phyloP scores from a whole-genome alignment of 2,888 invertebrate species.

The Eristalis pertinax region DNA sequence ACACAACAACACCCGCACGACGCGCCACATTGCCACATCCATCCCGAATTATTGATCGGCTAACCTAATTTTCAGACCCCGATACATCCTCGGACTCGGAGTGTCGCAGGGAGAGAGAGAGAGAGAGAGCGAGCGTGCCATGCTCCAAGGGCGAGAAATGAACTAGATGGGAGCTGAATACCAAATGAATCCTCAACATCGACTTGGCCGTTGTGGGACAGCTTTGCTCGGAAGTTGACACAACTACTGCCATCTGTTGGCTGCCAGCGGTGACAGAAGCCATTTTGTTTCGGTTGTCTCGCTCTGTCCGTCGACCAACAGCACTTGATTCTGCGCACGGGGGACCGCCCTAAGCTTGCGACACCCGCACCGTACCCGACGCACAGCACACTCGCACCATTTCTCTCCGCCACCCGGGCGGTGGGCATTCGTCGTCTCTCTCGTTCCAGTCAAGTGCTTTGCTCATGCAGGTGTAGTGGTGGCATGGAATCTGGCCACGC shows the following conservation, averaged over 20 bases:
- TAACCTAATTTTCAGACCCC: conserved; percentile 70
- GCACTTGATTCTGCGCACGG: conserved; percentile 62
- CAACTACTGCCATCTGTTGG: conserved; percentile 79
- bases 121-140: conserved; percentile 26
- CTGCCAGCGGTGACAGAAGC: conserved; percentile 78
- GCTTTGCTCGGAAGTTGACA: conserved; percentile 16
- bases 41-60: conserved; percentile 71
- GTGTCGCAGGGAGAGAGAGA: conserved; percentile 50
- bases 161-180: conserved; percentile 71
- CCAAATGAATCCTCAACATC: conserved; percentile 53
- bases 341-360: conserved; percentile 66
- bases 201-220: neutral
- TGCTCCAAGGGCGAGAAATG: conserved; percentile 71
- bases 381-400: conserved; percentile 32
- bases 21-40: conserved; percentile 18
- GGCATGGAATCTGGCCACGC: conserved; percentile 63
- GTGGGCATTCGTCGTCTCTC: conserved; percentile 39
- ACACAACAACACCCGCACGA: conserved; percentile 17
- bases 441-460: conserved; percentile 70
- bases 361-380: conserved; percentile 58
- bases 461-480: conserved; percentile 66
- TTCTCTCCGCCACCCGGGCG: conserved; percentile 4
- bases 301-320: conserved; percentile 57
- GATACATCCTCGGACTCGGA: conserved; percentile 44
- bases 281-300: conserved; percentile 80